A percentile compares a stretch with the other conserved stretches of the same genome.
Conservation (phyloP, 2,113 vertebrate genomes). For the Cebidichthys violaceus region DNA sequence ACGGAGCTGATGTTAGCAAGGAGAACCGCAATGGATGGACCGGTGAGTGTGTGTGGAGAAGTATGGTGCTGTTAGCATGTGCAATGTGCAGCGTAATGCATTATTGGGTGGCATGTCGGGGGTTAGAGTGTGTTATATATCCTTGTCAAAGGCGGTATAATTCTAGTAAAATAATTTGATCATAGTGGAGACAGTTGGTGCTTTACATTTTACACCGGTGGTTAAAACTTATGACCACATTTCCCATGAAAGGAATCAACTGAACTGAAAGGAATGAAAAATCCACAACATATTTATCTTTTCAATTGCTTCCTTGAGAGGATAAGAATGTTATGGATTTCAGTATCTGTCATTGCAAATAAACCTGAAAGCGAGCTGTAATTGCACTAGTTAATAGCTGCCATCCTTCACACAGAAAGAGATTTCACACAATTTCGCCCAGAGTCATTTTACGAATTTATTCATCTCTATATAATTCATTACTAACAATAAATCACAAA, state of each 20-base stretch:
- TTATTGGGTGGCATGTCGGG: no score
- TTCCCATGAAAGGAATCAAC: no score
- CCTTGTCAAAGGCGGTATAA: no score
- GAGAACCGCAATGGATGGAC: conserved; percentile 98
- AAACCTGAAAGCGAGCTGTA: not conserved
- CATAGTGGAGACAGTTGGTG: no score
- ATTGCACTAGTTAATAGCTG: not conserved
- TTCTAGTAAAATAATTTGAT: no score
- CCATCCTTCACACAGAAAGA: not conserved
- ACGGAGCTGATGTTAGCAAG: conserved; percentile 93
- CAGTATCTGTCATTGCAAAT: no score
- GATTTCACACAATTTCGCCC: not conserved
- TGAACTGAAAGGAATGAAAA: not conserved
- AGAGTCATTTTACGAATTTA: not conserved
- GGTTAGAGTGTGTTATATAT: no score
- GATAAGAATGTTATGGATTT: not conserved
- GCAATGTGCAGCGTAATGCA: no score
- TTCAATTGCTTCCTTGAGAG: not conserved
- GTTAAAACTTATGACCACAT: no score
- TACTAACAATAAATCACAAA: not conserved
- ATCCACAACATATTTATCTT: not conserved
- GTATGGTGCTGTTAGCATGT: no score
- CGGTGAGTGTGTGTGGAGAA: conserved; percentile 80
- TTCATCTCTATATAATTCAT: not conserved
- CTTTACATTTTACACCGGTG: no score